Percentiles rank a stretch among this genome's conserved stretches.
These are phyloP conservation scores for Pentalonia nigronervosa DNA, from an alignment of 1,140 invertebrate genomes.

Conservation along the genomic window DNA sequence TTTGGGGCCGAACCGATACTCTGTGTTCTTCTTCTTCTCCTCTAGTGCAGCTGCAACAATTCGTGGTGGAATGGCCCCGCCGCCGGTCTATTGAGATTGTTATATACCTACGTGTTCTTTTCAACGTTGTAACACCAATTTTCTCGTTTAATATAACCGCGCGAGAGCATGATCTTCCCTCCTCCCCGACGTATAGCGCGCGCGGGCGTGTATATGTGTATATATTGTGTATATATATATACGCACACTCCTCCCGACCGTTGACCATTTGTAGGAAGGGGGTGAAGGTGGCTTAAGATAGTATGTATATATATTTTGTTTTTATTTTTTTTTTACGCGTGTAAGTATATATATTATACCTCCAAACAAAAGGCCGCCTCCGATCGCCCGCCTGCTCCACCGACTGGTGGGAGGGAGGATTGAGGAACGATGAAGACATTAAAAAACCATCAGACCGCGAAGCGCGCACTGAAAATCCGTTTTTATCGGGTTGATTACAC, in stretches of 20 bases:
- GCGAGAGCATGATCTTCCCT: constrained; percentile 29
- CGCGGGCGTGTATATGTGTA: neutral
- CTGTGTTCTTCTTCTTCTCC: constrained; percentile 13
- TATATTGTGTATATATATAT: neutral
- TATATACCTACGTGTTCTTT: constrained; percentile 47
- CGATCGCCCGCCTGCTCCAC: neutral
- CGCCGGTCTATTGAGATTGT: constrained; percentile 36
- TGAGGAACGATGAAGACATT: constrained; percentile 55
- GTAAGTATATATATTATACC: constrained; percentile 33
- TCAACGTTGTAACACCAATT: constrained; percentile 58
- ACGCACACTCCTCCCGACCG: neutral
- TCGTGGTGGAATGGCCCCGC: constrained; percentile 52
- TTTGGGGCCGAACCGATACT: constrained; percentile 56
- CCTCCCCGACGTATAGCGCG: neutral
- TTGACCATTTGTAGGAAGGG: neutral
- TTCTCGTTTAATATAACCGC: constrained; percentile 56
- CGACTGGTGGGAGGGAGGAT: neutral
- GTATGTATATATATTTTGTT: constrained; percentile 44
- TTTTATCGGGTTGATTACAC: constrained; percentile 58
- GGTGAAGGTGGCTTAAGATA: neutral
- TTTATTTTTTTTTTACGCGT: constrained; percentile 38
- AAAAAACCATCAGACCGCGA: constrained; percentile 58
- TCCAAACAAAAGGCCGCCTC: constrained; percentile 40
- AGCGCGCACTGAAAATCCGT: constrained; percentile 57
- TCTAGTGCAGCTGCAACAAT: constrained; percentile 52